Evolutionary conservation across 2,113 vertebrate species (phyloP), one percentile per base, ranked within the genome.

Genomic region (Gopherus flavomarginatus): DNA sequence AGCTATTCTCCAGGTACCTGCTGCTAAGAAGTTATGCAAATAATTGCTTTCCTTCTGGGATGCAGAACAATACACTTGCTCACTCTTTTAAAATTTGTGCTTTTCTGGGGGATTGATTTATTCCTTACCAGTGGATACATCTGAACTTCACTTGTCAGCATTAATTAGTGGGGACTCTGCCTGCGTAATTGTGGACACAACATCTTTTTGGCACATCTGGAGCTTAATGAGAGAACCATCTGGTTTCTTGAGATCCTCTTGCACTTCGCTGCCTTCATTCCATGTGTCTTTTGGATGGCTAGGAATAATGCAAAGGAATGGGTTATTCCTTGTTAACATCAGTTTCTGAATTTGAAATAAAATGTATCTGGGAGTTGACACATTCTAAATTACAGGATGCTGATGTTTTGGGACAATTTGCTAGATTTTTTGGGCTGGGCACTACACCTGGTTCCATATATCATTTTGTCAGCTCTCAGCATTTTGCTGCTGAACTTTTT

Each of bases 11-110:
- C 53, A 8, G 84, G 52, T 5, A 19, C 56, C 9, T 52, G n/a
- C 79, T 3, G 44, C 47, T 24, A 50, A 47, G 90, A 93, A 96
- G 92, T 87, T 95, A 79, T 54, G 81, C 90, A 62, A 92, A 96
- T 97, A 96, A 98, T 96, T 95, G 84, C 90, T 90, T 90, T 90
- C 96, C 97, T 97, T 98, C 97, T 98, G 98, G 98, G 95, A 91
- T 44, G 12, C 81, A 72, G 91, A 29, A 78, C 86, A 89, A 91
- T 96, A 97, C 97, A 97, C 72, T 69, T 77, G 11, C 77, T 1
- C 3, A 12, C 42, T 47, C 59, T 86, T 1, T 0, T 0, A 52
- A 75, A 53, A 50, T 0, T 0, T 42, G 13, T 31, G 50, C 50
- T 6, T 83, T 89, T 78, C 50, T 72, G 75, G 50, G 65, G 77